Evolutionary conservation across 2,888 invertebrate species (phyloP).

Genomic region (Cephus pygmeus): DNA sequence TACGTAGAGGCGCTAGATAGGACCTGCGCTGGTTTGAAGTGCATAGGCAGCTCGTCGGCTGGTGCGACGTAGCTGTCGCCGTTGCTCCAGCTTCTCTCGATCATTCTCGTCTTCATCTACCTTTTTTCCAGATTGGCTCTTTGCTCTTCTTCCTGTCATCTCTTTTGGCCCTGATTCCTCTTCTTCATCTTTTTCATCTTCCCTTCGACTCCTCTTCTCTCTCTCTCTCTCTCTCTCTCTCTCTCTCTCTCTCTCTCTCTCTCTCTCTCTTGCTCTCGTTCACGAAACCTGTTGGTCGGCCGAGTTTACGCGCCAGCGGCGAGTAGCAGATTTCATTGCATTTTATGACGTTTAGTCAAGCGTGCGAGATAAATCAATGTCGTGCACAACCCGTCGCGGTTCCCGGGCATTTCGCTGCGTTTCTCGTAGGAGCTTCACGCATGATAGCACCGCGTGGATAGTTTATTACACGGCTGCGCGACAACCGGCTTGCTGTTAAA

Average conservation of each 20-base stretch:
- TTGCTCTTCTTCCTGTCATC: no score
- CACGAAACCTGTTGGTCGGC: neutral
- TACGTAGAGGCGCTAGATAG: no score
- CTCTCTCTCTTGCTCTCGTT: neutral
- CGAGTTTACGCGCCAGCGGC: slow-evolving; percentile 4
- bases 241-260: neutral
- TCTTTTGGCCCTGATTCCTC: no score
- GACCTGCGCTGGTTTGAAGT: no score
- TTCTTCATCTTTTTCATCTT: no score
- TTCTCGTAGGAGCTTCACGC: slow-evolving; percentile 12
- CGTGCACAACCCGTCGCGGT: neutral
- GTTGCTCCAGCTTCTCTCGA: no score
- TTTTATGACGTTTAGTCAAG: slow-evolving; percentile 23
- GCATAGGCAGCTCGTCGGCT: no score
- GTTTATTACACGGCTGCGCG: neutral
- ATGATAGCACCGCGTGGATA: slow-evolving; percentile 3
- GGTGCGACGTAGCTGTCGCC: no score
- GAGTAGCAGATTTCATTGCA: slow-evolving; percentile 19
- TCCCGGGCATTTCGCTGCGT: neutral
- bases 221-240: neutral
- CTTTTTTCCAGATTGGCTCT: no score
- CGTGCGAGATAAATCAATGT: slow-evolving; percentile 40
- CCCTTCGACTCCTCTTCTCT: neutral
- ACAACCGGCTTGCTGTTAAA: slow-evolving; percentile 7
- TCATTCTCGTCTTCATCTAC: no score